Base-by-base conservation (phyloP, 2,888 invertebrate species). In the Metopia argyrocephala region DNA sequence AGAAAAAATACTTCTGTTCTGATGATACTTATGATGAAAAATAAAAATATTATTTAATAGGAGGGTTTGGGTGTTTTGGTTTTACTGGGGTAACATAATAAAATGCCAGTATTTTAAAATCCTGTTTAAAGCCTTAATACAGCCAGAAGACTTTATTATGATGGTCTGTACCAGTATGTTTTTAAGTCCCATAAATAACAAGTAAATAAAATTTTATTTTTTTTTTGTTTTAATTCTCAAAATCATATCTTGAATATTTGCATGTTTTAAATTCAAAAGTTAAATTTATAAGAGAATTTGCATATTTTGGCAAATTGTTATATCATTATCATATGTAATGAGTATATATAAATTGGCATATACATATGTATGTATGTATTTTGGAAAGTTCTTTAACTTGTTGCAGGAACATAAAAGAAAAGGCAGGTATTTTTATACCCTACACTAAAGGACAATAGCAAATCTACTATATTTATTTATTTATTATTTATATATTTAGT, bases 231-330 rank as follows among this genome's bases (percentile, higher is more conserved):
- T 2, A n/a, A n/a, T n/a, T n/a, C n/a, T n/a, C n/a, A n/a, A n/a
- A n/a, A n/a, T n/a, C n/a, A n/a, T n/a, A n/a, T n/a, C n/a, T n/a
- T n/a, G n/a, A n/a, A n/a, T n/a, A n/a, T n/a, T n/a, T n/a, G n/a
- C n/a, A n/a, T n/a, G n/a, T n/a, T 52, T 21, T 48, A 73, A 66
- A 78, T 56, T 61, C 31, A 25, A 66, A 74, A 69, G 69, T 66
- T 70, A 74, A 74, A 81, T 81, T 81, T 78, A 65, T 66, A 59
- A 54, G 74, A 81, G 69, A 76, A 81, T 81, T 81, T 81, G 66
- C 76, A 76, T 70, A 74, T 65, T 81, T 76, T 78, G 81, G 81
- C 54, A 74, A 81, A 81, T 81, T 81, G 73, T 81, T 70, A 28
- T 74, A 65, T 73, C 70, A 81, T 78, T 78, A 81, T 57, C 3